Conservation (phyloP, 2,113 vertebrate genomes). For the Heloderma charlesbogerti region DNA sequence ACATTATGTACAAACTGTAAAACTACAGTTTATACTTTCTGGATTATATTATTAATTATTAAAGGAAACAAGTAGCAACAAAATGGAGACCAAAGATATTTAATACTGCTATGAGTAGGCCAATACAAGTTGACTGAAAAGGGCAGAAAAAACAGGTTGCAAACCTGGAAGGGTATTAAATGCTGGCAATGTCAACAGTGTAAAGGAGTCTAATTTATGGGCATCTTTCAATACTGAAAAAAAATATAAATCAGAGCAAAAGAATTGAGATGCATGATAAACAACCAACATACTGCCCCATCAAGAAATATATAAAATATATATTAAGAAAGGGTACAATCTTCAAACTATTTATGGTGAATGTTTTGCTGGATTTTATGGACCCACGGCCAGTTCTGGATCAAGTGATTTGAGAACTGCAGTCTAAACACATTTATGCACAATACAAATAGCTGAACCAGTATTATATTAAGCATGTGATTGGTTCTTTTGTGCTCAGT, state of each 20-base stretch:
- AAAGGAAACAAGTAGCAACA: neutral
- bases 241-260: neutral
- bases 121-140: neutral
- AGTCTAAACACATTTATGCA: neutral
- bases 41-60: constrained; percentile 23
- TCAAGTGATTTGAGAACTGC: neutral
- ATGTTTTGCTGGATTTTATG: neutral
- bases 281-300: neutral
- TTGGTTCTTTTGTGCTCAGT: neutral
- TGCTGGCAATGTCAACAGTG: neutral
- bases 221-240: neutral
- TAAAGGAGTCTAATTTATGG: neutral
- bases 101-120: neutral
- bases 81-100: neutral
- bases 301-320: neutral
- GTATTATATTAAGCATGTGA: neutral
- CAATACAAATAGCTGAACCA: neutral
- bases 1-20: constrained; percentile 31
- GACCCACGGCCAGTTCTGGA: neutral
- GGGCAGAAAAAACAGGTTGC: neutral
- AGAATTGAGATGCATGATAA: neutral
- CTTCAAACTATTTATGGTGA: neutral
- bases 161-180: neutral
- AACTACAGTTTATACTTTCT: neutral
- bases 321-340: neutral